Base-by-base conservation (phyloP, 2,113 vertebrate genomes). In the Cyrtonyx montezumae region DNA sequence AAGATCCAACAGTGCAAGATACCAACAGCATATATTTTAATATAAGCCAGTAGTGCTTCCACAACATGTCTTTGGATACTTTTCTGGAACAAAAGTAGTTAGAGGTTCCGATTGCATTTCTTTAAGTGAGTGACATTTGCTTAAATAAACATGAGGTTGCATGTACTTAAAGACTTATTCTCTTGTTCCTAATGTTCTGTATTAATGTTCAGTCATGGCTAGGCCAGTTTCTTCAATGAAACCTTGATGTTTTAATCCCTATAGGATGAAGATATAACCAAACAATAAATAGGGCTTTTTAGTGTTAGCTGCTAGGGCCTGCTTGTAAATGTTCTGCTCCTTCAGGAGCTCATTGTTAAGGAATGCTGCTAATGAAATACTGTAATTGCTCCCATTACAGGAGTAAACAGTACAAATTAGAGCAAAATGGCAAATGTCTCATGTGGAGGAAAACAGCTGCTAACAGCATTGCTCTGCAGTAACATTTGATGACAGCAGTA, bases 351-450 rank as follows among this genome's bases (percentile, higher is more conserved):
- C 26, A 37, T 61, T 40, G 28, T 71, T 92, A 91, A 81, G 83
- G 61, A 93, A 12, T 9, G 43, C 19, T 59, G 13, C 48, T 84
- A 68, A 75, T 43, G 34, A 90, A 78, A 68, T 49, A 46, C 36
- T 42, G 43, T 67, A 34, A 75, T 40, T 30, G 69, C 22, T 87
- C 51, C 48, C 51, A n/a, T 87, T 79, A 46, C 15, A 81, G 74
- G n/a, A 84, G 15, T 67, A 92, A 84, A 92, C 14, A 45, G 62
- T 42, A 51, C 56, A 81, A 86, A 90, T 91, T 62, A 90, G 86
- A 84, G 19, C 19, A 51, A 84, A 86, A 79, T 65, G 56, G 34
- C 46, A 55, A 93, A 67, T 23, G 46, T 12, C 74, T 71, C 49
- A 16, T 28, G 34, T 34, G 53, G 80, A 81, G 69, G 56, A 67